phyloP scores from a whole-genome alignment of 2,888 invertebrate species.

The Hipparchia sbordonii region DNA sequence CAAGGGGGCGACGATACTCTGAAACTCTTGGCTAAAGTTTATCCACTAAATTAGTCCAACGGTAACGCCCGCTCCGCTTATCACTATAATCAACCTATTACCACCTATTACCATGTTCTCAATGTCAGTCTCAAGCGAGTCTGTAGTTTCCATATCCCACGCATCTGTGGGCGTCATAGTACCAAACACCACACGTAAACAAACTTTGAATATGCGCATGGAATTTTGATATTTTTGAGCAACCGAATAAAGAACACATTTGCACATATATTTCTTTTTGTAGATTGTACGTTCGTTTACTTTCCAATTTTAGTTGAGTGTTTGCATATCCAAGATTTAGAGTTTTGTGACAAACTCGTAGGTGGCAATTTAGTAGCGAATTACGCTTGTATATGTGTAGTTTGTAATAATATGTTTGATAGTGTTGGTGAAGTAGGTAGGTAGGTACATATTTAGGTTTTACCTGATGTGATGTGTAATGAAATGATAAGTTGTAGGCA shows the following conservation, averaged over 20 bases:
- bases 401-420: not conserved
- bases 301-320: conserved; percentile 65
- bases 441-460: not conserved
- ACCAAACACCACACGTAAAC: conserved; percentile 17
- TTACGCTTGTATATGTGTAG: not conserved
- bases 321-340: conserved; percentile 43
- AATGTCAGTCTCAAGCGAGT: conserved; percentile 37
- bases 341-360: conserved; percentile 36
- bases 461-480: not conserved
- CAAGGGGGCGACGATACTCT: not conserved
- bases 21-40: not conserved
- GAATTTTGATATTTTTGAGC: conserved; percentile 23
- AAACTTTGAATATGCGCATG: conserved; percentile 13
- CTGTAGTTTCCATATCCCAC: conserved; percentile 53
- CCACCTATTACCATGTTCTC: conserved; percentile 28
- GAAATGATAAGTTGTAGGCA: too few relatives aligned
- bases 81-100: conserved; percentile 18
- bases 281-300: conserved; percentile 49
- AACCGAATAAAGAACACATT: conserved; percentile 22
- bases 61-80: conserved; percentile 29
- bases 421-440: conserved; percentile 2
- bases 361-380: conserved; percentile 38
- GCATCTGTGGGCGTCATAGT: conserved; percentile 52
- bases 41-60: not conserved
- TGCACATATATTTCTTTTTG: conserved; percentile 1